phyloP scores from a whole-genome alignment of 2,888 invertebrate genomes.

The Girardia tigrina region DNA sequence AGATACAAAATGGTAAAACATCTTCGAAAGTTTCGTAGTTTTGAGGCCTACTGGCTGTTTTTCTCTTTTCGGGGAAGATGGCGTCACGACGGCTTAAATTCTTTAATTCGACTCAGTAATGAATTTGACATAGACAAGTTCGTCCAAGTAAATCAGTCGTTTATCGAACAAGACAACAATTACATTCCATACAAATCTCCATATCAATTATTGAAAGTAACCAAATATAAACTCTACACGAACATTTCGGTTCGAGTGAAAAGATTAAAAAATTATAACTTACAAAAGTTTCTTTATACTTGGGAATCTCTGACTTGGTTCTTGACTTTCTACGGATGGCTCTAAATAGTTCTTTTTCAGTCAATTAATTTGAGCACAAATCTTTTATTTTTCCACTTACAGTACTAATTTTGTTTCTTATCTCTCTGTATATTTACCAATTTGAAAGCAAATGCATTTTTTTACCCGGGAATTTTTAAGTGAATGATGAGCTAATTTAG shows the following conservation, averaged over 20 bases:
- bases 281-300: conserved; percentile 25
- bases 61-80: conserved; percentile 7
- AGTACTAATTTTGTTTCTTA: too few relatives aligned
- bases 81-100: conserved; percentile 29
- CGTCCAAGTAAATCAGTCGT: neutral
- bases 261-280: neutral
- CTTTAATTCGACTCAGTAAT: neutral
- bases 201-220: neutral
- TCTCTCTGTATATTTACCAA: too few relatives aligned
- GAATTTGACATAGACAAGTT: neutral
- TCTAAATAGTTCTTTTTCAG: too few relatives aligned
- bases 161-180: neutral
- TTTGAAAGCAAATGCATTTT: too few relatives aligned
- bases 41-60: conserved; percentile 36
- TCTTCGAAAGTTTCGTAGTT: conserved; percentile 42
- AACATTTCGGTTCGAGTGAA: neutral
- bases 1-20: conserved; percentile 49
- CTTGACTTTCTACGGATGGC: conserved; percentile 18
- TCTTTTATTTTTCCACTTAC: too few relatives aligned
- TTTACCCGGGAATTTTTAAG: too few relatives aligned
- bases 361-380: too few relatives aligned
- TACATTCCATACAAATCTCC: conserved; percentile 7
- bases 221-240: neutral
- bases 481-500: too few relatives aligned
- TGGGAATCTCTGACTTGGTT: conserved; percentile 34